These are phyloP conservation scores for Philotrypesis tridentata DNA, from an alignment of 1,140 invertebrate genomes.

Conservation along the genomic window DNA sequence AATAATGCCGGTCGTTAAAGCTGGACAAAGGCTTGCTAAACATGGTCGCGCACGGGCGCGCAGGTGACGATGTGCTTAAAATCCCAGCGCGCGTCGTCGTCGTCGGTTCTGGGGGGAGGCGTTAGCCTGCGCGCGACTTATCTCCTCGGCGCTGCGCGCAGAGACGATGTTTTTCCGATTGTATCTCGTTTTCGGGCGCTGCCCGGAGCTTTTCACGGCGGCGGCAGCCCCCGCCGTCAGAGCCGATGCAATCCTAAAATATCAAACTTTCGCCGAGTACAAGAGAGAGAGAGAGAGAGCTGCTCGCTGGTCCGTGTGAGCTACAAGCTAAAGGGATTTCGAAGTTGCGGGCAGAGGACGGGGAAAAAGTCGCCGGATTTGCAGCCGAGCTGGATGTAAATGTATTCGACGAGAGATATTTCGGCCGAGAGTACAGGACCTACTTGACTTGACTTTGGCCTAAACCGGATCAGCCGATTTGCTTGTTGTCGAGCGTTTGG, in stretches of 20 bases:
- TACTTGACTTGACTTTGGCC: not conserved
- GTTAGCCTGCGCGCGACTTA: not conserved
- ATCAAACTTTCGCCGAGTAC: not conserved
- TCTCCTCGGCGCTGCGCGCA: not conserved
- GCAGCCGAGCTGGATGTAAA: too few species aligned
- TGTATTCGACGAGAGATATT: not conserved
- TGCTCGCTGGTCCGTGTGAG: not conserved
- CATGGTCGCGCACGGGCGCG: not conserved
- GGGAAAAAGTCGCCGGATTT: not conserved
- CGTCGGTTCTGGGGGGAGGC: too few species aligned
- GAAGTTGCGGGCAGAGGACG: not conserved
- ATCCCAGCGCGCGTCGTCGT: not conserved
- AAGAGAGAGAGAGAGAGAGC: too few species aligned
- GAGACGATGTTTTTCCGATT: slow-evolving; percentile 16
- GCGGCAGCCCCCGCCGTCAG: too few species aligned
- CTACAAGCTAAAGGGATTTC: not conserved
- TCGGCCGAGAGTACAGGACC: not conserved
- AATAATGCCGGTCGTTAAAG: slow-evolving; percentile 58
- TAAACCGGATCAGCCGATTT: not conserved
- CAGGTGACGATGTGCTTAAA: slow-evolving; percentile 35
- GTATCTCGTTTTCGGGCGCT: not conserved
- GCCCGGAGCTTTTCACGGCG: not conserved
- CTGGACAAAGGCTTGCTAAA: slow-evolving; percentile 52
- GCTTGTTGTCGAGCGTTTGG: not conserved
- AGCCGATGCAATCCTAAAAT: slow-evolving; percentile 9